A percentile compares a stretch with the other conserved stretches of the same genome.
Conservation (phyloP, 2,797 vertebrate genomes). For the Remorina albescens region DNA sequence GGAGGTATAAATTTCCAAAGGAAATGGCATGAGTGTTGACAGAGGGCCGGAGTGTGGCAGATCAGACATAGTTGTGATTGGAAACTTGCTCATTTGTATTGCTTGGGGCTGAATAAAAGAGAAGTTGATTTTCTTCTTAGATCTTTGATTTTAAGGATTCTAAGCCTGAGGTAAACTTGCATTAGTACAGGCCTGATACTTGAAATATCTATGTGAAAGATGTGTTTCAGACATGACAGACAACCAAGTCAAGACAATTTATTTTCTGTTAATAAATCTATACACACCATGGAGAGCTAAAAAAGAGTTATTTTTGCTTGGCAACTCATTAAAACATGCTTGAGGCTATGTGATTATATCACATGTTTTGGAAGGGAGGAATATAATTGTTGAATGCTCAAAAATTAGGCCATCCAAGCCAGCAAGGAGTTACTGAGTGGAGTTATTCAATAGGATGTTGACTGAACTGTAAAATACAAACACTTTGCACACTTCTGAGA, state of each 20-base stretch:
- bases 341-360: constrained; percentile 71
- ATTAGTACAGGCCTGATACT: constrained; percentile 19
- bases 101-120: constrained; percentile 51
- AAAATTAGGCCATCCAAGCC: constrained; percentile 76
- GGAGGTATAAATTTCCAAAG: constrained; percentile 47
- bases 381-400: constrained; percentile 47
- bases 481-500: constrained; percentile 26
- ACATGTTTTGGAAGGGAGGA: constrained; percentile 65
- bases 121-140: constrained; percentile 52
- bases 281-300: constrained; percentile 56
- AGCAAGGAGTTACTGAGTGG: constrained; percentile 33
- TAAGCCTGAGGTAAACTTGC: constrained; percentile 9
- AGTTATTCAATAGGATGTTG: constrained; percentile 49
- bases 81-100: constrained; percentile 54
- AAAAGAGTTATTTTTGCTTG: constrained; percentile 76
- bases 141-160: constrained; percentile 29
- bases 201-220: constrained; percentile 36
- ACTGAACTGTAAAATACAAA: constrained; percentile 44
- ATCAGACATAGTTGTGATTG: constrained; percentile 66
- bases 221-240: constrained; percentile 17
- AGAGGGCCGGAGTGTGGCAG: constrained; percentile 44
- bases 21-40: constrained; percentile 50
- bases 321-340: constrained; percentile 79
- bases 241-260: constrained; percentile 48
- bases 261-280: constrained; percentile 60